These are phyloP conservation scores for Anolis carolinensis DNA, from an alignment of 2,113 vertebrate species.

Conservation along the genomic window DNA sequence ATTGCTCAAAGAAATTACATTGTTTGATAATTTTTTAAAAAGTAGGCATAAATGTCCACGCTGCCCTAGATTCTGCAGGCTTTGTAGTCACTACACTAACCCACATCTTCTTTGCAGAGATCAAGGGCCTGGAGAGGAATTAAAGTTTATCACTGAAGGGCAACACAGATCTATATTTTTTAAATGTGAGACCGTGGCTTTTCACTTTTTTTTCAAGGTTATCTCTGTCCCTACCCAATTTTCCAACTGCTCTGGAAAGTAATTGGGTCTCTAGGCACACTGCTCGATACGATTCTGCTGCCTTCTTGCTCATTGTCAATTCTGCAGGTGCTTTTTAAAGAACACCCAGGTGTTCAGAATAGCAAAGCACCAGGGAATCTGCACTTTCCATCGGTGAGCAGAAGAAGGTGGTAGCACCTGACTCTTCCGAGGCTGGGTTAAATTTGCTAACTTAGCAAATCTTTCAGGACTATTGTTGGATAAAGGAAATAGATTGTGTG, in stretches of 20 bases:
- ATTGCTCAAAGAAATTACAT: neutral
- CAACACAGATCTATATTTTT: neutral
- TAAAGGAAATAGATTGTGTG: neutral
- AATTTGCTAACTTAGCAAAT: neutral
- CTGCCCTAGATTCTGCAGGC: neutral
- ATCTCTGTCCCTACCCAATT: conserved; percentile 12
- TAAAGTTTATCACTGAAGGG: conserved; percentile 34
- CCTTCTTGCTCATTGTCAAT: conserved; percentile 31
- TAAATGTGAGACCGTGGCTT: conserved; percentile 11
- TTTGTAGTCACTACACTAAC: neutral
- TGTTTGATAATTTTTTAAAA: neutral
- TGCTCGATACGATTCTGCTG: conserved; percentile 31
- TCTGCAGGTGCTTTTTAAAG: conserved; percentile 32
- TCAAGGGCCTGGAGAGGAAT: conserved; percentile 1
- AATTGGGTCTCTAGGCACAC: conserved; percentile 58
- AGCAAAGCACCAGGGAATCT: conserved; percentile 15
- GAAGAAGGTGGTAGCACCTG: conserved; percentile 7
- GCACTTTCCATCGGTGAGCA: conserved; percentile 23
- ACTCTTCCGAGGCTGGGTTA: conserved; percentile 31
- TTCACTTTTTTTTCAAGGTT: neutral
- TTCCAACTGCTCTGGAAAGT: conserved; percentile 46
- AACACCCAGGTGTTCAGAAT: conserved; percentile 26
- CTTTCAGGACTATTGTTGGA: neutral
- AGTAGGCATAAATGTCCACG: neutral
- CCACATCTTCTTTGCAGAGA: conserved; percentile 13